phyloP scores from a whole-genome alignment of 2,113 vertebrate genomes.

The Columbina picui region DNA sequence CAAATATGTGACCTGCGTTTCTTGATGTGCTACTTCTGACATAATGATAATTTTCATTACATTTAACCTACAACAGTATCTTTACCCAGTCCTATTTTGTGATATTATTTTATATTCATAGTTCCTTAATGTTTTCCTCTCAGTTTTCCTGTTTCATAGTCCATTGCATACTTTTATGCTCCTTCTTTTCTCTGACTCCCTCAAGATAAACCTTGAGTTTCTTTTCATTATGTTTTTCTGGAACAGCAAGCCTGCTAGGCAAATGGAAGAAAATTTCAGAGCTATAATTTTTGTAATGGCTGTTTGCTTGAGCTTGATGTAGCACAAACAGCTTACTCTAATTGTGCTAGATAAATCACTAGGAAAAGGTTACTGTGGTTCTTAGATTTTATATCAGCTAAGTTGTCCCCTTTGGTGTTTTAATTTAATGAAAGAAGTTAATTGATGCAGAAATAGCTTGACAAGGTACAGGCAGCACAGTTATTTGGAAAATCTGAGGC shows the following conservation, averaged over 20 bases:
- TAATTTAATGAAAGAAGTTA: slow-evolving; percentile 52
- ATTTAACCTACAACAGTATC: background rate
- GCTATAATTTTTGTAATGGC: background rate
- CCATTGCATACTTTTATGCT: background rate
- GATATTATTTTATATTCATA: background rate
- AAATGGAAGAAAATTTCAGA: background rate
- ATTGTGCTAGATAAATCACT: slow-evolving; percentile 5
- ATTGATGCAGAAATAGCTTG: slow-evolving; percentile 41
- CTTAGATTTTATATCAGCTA: background rate
- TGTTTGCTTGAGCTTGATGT: background rate
- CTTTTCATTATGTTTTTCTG: background rate
- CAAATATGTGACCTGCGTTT: background rate
- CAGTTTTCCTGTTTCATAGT: background rate
- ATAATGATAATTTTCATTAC: background rate
- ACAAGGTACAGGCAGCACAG: background rate
- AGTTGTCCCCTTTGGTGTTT: slow-evolving; percentile 30
- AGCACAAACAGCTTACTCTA: background rate
- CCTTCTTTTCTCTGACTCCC: background rate
- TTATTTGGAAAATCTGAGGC: background rate
- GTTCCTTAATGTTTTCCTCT: background rate
- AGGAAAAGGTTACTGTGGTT: background rate
- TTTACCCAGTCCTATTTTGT: background rate
- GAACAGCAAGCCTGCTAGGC: background rate
- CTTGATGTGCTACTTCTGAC: background rate
- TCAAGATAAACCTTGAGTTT: background rate